Base-by-base conservation (phyloP, 2,797 vertebrate species). In the Leptodactylus fallax region DNA sequence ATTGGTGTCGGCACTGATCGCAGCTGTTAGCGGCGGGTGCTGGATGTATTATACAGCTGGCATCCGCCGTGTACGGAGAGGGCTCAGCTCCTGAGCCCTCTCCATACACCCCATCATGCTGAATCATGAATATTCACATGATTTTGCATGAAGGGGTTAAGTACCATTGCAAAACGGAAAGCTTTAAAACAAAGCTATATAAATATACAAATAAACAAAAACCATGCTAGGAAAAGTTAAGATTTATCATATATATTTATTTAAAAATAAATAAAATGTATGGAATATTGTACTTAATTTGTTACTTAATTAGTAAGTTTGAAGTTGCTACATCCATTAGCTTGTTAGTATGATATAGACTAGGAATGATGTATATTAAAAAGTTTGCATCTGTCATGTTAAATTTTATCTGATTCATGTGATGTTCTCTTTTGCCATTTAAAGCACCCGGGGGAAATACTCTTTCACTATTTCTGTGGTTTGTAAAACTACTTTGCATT, bases 401-500 rank as follows among this genome's bases (percentile, higher is more conserved):
- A 13, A 53, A 92, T 92, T 86, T 93, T 90, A 92, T 93, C 87
- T 90, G 79, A 85, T 87, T 90, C 90, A 82, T 91, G 53, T 91
- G 85, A 90, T 92, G 49, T 83, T 81, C 77, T 91, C 76, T 87
- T 89, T 87, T 91, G 83, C 90, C 80, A 90, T 92, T 94, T 93
- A 91, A 92, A 92, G 86, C 80, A 90, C 91, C 80, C 89, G 55
- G 45, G 91, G 91, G 92, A 92, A 87, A 79, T 85, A 78, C 1
- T 87, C 81, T 85, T 93, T 91, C 88, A 88, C 80, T 47, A 85
- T 94, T 92, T 91, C 88, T 87, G 89, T 92, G 89, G 83, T 92
- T 93, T 93, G 89, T 90, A 87, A 91, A 93, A 87, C 83, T 87
- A 87, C 86, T 92, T 92, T 93, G 21, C 86, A 83, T 92, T 93